These are phyloP conservation scores for Aplysia californica DNA, from an alignment of 1,140 invertebrate genomes.

Conservation along the genomic window DNA sequence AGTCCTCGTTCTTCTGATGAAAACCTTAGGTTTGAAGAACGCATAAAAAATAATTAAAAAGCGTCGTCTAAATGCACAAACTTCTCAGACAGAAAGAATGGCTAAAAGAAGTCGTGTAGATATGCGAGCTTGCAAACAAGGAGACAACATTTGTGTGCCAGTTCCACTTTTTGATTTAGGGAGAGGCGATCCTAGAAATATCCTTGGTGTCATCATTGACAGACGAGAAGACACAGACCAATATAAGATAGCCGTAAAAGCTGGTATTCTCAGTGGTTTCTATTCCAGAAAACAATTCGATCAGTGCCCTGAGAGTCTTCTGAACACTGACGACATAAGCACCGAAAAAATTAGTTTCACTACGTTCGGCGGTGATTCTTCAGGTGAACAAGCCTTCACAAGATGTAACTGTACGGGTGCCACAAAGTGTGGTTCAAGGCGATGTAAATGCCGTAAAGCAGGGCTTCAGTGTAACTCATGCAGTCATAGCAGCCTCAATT, in stretches of 20 bases:
- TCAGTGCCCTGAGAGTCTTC: not conserved
- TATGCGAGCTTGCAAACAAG: not conserved
- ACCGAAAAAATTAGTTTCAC: not conserved
- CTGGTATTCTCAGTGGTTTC: not conserved
- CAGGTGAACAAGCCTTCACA: conserved; percentile 21
- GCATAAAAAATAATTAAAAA: not conserved
- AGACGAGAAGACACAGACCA: conserved; percentile 4
- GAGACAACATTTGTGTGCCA: not conserved
- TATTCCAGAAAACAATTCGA: conserved; percentile 25
- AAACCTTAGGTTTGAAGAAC: not conserved
- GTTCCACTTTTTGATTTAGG: not conserved
- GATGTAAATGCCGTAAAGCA: too few relatives aligned
- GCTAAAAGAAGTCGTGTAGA: not conserved
- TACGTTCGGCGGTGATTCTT: conserved; percentile 1
- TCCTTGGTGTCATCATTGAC: not conserved
- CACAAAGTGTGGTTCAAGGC: too few relatives aligned
- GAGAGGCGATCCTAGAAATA: not conserved
- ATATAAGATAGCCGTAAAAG: conserved; percentile 7
- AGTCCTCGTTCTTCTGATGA: too few relatives aligned
- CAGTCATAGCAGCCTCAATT: too few relatives aligned
- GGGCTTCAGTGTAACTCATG: too few relatives aligned
- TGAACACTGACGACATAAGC: conserved; percentile 6
- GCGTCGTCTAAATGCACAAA: not conserved
- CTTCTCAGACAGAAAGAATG: not conserved
- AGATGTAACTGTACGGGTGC: too few relatives aligned